Evolutionary conservation across 2,113 vertebrate species (phyloP).

Genomic region (Apodemus speciosus): DNA sequence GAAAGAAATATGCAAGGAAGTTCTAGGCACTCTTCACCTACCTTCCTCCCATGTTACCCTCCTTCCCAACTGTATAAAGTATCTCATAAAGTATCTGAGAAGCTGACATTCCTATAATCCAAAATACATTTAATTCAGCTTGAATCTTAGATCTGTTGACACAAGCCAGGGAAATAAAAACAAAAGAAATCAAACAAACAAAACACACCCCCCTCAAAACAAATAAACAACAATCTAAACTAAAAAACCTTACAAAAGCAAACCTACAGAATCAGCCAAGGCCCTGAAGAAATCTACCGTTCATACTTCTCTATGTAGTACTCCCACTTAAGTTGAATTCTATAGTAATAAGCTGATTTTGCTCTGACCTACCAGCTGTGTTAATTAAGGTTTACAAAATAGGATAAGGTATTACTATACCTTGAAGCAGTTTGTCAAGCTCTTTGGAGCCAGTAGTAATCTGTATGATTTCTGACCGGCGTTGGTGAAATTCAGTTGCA

Average conservation of each 20-base stretch:
- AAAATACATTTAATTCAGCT: background rate
- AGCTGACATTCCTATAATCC: background rate
- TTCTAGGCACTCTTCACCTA: background rate
- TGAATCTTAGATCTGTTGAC: background rate
- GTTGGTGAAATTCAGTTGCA: slow-evolving; percentile 97
- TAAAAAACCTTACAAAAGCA: background rate
- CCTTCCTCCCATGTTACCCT: background rate
- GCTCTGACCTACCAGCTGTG: background rate
- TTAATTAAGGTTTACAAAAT: background rate
- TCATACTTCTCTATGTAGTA: background rate
- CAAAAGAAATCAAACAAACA: background rate
- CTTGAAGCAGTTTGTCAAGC: slow-evolving; percentile 97
- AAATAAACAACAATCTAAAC: background rate
- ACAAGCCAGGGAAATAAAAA: background rate
- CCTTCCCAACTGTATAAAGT: background rate
- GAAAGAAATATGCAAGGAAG: background rate
- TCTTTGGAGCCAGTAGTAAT: slow-evolving; percentile 98
- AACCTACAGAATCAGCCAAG: background rate
- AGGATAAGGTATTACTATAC: slow-evolving; percentile 76
- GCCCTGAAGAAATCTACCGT: background rate
- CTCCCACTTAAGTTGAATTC: slow-evolving; percentile 9
- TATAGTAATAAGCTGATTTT: slow-evolving; percentile 38
- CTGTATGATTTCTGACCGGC: slow-evolving; percentile 97
- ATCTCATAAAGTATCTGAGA: background rate
- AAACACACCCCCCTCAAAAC: background rate